phyloP scores from a whole-genome alignment of 2,888 invertebrate species.

The Ichneumoninae sp. region DNA sequence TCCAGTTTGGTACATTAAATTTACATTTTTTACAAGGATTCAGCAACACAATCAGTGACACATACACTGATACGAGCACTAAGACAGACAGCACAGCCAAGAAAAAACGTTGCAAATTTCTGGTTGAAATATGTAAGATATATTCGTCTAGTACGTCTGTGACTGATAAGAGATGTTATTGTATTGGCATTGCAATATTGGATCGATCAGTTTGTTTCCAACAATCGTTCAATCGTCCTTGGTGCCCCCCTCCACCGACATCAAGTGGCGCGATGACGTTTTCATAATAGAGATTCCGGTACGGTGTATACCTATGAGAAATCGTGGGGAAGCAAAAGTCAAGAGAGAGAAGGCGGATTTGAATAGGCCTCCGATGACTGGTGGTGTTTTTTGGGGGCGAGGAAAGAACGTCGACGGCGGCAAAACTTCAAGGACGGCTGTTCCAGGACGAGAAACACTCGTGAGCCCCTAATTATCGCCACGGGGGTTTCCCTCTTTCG shows the following conservation, averaged over 20 bases:
- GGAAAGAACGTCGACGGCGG: conserved; percentile 73
- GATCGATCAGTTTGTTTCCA: not conserved
- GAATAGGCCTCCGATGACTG: conserved; percentile 78
- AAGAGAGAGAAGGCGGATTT: conserved; percentile 51
- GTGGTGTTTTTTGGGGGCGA: conserved; percentile 74
- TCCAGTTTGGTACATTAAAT: too few relatives aligned
- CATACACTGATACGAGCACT: too few relatives aligned
- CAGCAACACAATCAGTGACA: too few relatives aligned
- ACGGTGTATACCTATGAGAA: conserved; percentile 16
- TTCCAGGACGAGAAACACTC: conserved; percentile 83
- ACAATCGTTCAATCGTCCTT: not conserved
- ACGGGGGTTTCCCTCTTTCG: conserved; percentile 82
- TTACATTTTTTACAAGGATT: too few relatives aligned
- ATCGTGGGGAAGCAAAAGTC: conserved; percentile 30
- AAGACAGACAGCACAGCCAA: too few relatives aligned
- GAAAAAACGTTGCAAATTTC: too few relatives aligned
- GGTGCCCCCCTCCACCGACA: not conserved
- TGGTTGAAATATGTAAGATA: too few relatives aligned
- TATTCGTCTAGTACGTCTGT: too few relatives aligned
- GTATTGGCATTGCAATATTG: not conserved
- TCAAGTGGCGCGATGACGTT: conserved; percentile 19
- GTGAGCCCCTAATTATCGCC: conserved; percentile 84
- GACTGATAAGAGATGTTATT: not conserved
- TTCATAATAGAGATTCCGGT: conserved; percentile 22
- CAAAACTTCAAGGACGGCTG: conserved; percentile 82